phyloP scores from a whole-genome alignment of 2,888 invertebrate genomes.

The Tipula confusa region DNA sequence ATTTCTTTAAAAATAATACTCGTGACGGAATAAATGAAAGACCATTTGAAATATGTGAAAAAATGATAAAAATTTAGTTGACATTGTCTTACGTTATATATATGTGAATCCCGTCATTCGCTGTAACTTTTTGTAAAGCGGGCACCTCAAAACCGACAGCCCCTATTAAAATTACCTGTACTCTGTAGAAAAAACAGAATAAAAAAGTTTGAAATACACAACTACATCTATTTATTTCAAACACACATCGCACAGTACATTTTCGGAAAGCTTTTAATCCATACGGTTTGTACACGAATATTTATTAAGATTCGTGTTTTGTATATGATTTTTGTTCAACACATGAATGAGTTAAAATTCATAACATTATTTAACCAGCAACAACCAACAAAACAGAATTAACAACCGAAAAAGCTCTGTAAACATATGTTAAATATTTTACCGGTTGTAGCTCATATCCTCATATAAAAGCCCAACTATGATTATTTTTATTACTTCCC shows the following conservation, averaged over 20 bases:
- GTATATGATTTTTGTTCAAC: not conserved
- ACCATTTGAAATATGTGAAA: too few relatives aligned
- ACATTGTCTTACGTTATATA: too few relatives aligned
- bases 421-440: not conserved
- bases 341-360: not conserved
- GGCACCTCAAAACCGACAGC: too few relatives aligned
- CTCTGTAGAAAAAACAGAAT: not conserved
- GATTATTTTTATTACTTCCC: not conserved
- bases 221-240: not conserved
- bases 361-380: not conserved
- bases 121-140: too few relatives aligned
- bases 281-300: not conserved
- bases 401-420: not conserved
- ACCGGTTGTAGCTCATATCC: not conserved
- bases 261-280: not conserved
- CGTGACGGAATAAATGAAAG: too few relatives aligned
- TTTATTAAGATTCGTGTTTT: not conserved
- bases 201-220: not conserved
- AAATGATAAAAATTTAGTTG: too few relatives aligned
- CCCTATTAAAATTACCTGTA: too few relatives aligned
- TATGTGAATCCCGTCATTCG: too few relatives aligned
- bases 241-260: not conserved
- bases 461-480: not conserved
- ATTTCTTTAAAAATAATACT: too few relatives aligned
- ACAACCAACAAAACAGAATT: not conserved